A percentile compares a stretch with the other conserved stretches of the same genome.
phyloP scores from a whole-genome alignment of 2,797 vertebrate genomes.

The Enteromius thamalakanensis region DNA sequence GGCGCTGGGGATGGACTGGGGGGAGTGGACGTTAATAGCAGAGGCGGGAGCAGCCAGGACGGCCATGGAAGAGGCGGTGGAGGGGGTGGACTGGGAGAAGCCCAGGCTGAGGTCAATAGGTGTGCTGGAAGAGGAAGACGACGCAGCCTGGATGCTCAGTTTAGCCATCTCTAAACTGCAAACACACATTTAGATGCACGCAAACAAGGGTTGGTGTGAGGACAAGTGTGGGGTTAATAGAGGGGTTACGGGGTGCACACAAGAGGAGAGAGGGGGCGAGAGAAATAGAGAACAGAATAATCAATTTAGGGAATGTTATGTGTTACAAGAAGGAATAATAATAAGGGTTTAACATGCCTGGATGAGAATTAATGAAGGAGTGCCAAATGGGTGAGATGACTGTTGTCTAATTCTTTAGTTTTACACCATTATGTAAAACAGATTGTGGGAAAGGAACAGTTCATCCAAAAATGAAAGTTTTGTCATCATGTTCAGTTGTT shows the following conservation, averaged over 20 bases:
- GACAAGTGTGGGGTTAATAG: constrained; percentile 64
- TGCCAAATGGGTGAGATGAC: constrained; percentile 53
- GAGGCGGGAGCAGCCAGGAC: constrained; percentile 85
- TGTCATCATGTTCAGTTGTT: constrained; percentile 15
- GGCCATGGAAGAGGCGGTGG: constrained; percentile 87
- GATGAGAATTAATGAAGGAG: constrained; percentile 75
- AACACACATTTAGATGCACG: constrained; percentile 72
- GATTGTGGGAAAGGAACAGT: background rate
- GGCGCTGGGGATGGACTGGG: constrained; percentile 85
- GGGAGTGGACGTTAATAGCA: constrained; percentile 87
- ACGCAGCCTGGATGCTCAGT: constrained; percentile 92
- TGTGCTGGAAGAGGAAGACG: constrained; percentile 85
- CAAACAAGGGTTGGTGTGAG: constrained; percentile 67
- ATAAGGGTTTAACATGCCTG: constrained; percentile 83
- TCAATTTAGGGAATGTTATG: constrained; percentile 84
- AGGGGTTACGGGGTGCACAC: constrained; percentile 53
- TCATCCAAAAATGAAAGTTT: constrained; percentile 7
- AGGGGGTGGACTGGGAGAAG: constrained; percentile 87
- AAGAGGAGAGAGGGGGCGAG: constrained; percentile 68
- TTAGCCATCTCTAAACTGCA: constrained; percentile 98
- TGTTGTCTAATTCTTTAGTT: background rate
- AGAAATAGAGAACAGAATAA: constrained; percentile 79
- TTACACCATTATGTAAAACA: background rate
- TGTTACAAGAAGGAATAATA: constrained; percentile 87
- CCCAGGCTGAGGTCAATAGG: constrained; percentile 92